Conservation (phyloP, 2,888 invertebrate genomes). For the Rhamphomyia laevipes region DNA sequence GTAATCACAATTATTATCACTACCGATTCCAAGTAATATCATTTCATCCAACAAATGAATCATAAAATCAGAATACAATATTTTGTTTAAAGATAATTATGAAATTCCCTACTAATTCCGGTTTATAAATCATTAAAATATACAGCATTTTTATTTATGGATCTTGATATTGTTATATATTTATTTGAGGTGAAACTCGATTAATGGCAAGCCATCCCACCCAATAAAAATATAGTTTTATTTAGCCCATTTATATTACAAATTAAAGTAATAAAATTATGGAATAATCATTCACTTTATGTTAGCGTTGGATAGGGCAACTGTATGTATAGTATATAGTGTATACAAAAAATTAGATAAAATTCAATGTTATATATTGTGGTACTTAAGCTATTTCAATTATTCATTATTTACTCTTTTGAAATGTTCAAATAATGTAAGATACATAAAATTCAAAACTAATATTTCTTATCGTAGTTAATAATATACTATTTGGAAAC, state of each 20-base stretch:
- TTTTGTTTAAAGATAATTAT: no score
- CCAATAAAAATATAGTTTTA: conserved; percentile 6
- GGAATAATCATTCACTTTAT: neutral
- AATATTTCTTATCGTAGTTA: no score
- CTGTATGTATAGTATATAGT: neutral
- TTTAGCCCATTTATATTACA: neutral
- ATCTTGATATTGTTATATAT: conserved; percentile 6
- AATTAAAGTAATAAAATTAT: neutral
- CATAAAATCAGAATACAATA: no score
- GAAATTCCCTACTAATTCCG: no score
- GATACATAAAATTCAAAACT: no score
- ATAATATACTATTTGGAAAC: no score
- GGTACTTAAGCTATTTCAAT: no score
- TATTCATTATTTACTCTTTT: no score
- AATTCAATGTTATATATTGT: no score
- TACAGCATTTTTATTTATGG: no score
- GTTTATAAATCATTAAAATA: neutral
- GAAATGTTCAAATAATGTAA: no score
- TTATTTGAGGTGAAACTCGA: conserved; percentile 14
- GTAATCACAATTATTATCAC: conserved; percentile 26
- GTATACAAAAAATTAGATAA: no score
- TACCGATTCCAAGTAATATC: conserved; percentile 28
- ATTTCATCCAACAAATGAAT: conserved; percentile 13
- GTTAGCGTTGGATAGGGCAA: neutral
- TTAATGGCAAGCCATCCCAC: conserved; percentile 8